Conservation (phyloP, 2,888 invertebrate genomes). For the Cataglyphis altisquamis region DNA sequence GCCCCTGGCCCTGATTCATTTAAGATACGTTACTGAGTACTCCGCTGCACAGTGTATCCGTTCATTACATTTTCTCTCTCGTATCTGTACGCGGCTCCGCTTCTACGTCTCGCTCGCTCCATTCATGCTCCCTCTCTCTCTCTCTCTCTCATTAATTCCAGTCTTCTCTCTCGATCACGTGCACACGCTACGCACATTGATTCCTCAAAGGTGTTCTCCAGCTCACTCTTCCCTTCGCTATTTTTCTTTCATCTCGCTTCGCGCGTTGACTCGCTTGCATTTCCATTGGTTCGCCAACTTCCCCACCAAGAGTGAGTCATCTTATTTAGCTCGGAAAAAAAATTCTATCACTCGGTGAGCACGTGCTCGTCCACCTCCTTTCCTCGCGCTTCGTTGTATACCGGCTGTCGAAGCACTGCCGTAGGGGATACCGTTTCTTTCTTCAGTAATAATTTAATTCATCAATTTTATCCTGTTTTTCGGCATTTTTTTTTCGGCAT, state of each 20-base stretch:
- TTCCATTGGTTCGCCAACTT: conserved; percentile 37
- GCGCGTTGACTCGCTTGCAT: conserved; percentile 7
- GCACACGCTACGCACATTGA: conserved; percentile 40
- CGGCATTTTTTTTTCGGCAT: not conserved
- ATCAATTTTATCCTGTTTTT: not conserved
- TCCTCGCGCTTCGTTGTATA: conserved; percentile 30
- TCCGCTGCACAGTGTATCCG: not conserved
- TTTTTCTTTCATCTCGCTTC: conserved; percentile 12
- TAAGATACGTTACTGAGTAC: conserved; percentile 29
- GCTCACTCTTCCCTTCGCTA: not conserved
- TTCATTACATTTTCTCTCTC: conserved; percentile 14
- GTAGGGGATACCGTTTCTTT: conserved; percentile 45
- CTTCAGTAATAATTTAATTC: not conserved
- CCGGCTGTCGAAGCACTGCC: conserved; percentile 23
- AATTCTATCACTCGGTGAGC: conserved; percentile 80
- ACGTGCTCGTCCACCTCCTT: conserved; percentile 76
- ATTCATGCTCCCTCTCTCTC: not conserved
- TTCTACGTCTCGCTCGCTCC: conserved; percentile 4
- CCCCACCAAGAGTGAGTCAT: conserved; percentile 57
- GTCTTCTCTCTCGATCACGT: conserved; percentile 32
- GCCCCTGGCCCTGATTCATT: not conserved
- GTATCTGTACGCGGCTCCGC: not conserved
- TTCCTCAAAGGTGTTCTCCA: conserved; percentile 31
- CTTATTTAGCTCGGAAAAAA: conserved; percentile 70
- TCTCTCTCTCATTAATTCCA: not conserved